Evolutionary conservation across 2,888 invertebrate genomes (phyloP), one percentile per base, ranked within the genome.

Genomic region (Caenorhabditis zanzibari): DNA sequence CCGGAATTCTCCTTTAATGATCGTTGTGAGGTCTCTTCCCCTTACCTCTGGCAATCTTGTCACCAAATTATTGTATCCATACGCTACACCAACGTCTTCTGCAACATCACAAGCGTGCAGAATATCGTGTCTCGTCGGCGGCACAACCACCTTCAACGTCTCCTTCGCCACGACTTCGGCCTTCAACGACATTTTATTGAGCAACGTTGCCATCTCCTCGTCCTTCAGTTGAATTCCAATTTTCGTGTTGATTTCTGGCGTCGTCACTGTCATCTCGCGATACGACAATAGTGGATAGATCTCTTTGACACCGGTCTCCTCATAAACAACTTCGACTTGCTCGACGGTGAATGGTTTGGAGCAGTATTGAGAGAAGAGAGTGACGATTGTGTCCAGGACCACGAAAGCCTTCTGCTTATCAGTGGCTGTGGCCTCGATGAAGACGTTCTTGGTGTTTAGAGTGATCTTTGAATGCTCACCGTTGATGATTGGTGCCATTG

Each of bases 401-500:
- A 98, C 95, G 92, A 95, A 96, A 0, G 98, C 97, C 81, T 99
- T 99, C 64, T 96, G 96, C 85, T 97, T 94, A 94, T 99, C 98
- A 1, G 97, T 97, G 22, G 98, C 98, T 0, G 99, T 99, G 92
- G 96, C 95, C 93, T 99, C 99, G 90, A 99, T 98, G 93, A 99
- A 96, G 35, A 99, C 95, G 94, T 99, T 99, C 93, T 95, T 96
- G 0, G 99, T 99, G 75, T 96, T 94, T 5, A 97, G 93, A 0
- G 96, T 96, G 87, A 99, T 97, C 94, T 97, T 98, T 1, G 97
- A 96, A 93, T 96, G 97, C 92, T 99, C 95, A 1, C 98, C 96
- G 93, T 99, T 99, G 90, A 99, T 99, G 84, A 99, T 96, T 0
- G 99, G 99, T 1, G 99, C 99, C 94, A 99, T 94, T 0, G 98